Percentiles rank a stretch among this genome's conserved stretches.
Evolutionary conservation across 2,113 vertebrate genomes (phyloP).

Genomic region (Hassar affinis): DNA sequence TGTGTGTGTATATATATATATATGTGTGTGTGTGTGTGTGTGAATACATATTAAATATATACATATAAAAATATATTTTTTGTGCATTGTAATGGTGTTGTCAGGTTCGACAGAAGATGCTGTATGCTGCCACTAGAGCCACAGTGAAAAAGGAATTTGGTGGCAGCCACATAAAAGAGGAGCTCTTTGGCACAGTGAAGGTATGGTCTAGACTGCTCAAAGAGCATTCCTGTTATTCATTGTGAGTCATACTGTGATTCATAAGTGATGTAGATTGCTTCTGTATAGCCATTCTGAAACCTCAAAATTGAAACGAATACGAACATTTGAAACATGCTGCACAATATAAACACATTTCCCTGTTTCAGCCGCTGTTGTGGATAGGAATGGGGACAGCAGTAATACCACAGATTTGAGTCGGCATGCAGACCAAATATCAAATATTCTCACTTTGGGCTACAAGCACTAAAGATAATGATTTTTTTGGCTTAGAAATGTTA

Average conservation of each 20-base stretch:
- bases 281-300: neutral
- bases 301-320: neutral
- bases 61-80: too few species aligned
- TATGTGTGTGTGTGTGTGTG: too few species aligned
- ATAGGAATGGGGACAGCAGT: neutral
- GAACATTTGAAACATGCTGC: neutral
- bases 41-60: too few species aligned
- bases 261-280: neutral
- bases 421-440: neutral
- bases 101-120: slow-evolving; percentile 87
- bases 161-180: slow-evolving; percentile 86
- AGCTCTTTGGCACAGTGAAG: slow-evolving; percentile 85
- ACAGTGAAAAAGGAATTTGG: slow-evolving; percentile 90
- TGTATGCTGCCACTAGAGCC: slow-evolving; percentile 86
- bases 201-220: slow-evolving; percentile 55
- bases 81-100: neutral
- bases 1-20: too few species aligned
- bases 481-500: neutral
- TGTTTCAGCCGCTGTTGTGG: neutral
- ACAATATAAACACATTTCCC: neutral
- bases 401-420: neutral
- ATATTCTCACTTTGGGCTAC: neutral
- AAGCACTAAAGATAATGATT: neutral
- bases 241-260: neutral
- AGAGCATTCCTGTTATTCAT: neutral